Conservation (phyloP, 2,888 invertebrate species). For the Pristionchus japonicus region DNA sequence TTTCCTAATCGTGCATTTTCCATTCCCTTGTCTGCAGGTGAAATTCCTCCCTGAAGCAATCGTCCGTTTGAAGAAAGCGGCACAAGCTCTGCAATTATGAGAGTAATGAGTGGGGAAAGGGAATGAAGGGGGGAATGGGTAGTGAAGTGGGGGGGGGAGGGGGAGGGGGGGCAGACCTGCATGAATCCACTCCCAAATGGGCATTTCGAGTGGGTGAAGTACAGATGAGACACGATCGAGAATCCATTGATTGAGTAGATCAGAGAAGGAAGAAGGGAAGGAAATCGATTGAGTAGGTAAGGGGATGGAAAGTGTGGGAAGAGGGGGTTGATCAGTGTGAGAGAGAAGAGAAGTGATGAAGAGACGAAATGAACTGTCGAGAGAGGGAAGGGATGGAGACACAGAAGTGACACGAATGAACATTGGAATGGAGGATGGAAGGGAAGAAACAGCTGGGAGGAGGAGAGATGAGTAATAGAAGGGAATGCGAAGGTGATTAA, state of each 20-base stretch:
- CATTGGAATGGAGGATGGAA: not conserved
- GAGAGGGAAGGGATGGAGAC: not conserved
- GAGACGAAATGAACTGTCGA: not conserved
- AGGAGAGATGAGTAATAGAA: not conserved
- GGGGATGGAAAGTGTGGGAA: not conserved
- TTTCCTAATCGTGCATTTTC: conserved; percentile 17
- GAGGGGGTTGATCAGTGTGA: not conserved
- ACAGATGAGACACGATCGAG: conserved; percentile 44
- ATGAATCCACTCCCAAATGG: conserved; percentile 42
- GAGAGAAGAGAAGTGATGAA: not conserved
- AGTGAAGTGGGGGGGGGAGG: not conserved
- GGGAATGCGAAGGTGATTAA: not conserved
- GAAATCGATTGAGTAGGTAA: not conserved
- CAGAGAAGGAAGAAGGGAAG: not conserved
- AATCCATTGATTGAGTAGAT: not conserved
- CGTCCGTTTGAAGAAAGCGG: conserved; percentile 29
- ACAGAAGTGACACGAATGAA: conserved; percentile 32
- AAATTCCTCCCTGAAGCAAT: not conserved
- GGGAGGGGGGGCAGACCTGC: not conserved
- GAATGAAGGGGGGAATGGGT: not conserved
- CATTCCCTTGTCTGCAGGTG: conserved; percentile 33
- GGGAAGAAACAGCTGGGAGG: not conserved
- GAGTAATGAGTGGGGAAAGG: not conserved
- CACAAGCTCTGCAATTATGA: conserved; percentile 41
- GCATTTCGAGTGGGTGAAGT: conserved; percentile 27